Evolutionary conservation across 2,797 vertebrate genomes (phyloP), one percentile per base, ranked within the genome.

Genomic region (Siniperca obscura): DNA sequence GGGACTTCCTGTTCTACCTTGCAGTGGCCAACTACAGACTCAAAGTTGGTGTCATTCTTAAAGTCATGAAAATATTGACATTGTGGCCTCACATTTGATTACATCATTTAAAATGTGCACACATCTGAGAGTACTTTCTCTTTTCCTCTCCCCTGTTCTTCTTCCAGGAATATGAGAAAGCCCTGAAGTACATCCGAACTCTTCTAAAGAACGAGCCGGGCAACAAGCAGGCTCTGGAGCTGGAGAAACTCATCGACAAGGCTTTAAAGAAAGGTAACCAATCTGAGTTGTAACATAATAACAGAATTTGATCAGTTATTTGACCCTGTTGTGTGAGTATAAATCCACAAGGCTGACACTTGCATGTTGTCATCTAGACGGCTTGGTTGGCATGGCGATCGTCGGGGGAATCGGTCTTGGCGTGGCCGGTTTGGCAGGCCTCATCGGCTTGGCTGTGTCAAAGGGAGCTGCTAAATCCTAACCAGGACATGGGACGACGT

Each of bases 311-410:
- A 13, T 36, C 2, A 0, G 30, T 46, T 9, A 61, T 55, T 52
- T 48, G 8, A 22, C 1, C 7, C 7, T 3, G 13, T 19, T 65
- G 8, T 25, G 62, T 2, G 16, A 12, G 21, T n/a, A 2, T 66
- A 13, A 14, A 53, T 40, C 21, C 65, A 21, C 11, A 38, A 21
- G 59, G 5, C 62, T 87, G 14, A 88, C 27, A 0, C 74, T 27
- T 12, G 11, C 22, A 17, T 86, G 52, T 83, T 62, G 65, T 78
- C 59, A 8, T 78, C n/a, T 84, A 98, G 97, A 98, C 62, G 97
- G 97, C 12, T 84, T 98, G 77, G 97, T 98, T 5, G 97, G 97
- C 91, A 98, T 98, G 96, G 97, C 97, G 22, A 98, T 98, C 1
- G 97, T 98, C 0, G 97, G 97, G 0, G 97, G 97, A 36, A 96